Evolutionary conservation across 2,113 vertebrate genomes (phyloP).

Genomic region (Natator depressus): DNA sequence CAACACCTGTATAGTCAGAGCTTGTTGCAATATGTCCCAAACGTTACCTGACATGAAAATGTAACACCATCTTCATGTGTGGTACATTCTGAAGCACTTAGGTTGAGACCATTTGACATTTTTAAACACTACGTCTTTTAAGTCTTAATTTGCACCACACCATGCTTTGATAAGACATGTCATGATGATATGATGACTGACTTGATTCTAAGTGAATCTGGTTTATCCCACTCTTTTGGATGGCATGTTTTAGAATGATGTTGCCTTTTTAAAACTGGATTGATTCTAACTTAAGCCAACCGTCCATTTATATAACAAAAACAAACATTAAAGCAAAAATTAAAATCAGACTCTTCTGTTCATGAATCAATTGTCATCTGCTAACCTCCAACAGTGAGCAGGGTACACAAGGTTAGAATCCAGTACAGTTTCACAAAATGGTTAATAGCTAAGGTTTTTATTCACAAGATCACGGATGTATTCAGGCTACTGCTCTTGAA

Average conservation of each 20-base stretch:
- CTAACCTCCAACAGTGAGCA: background rate
- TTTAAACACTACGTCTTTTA: slow-evolving; percentile 65
- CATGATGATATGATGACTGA: slow-evolving; percentile 69
- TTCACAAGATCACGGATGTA: slow-evolving; percentile 23
- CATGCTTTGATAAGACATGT: slow-evolving; percentile 69
- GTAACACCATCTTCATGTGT: slow-evolving; percentile 34
- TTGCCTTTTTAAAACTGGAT: slow-evolving; percentile 64
- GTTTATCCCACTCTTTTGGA: slow-evolving; percentile 64
- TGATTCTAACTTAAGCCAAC: slow-evolving; percentile 64
- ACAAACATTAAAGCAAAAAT: background rate
- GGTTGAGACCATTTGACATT: slow-evolving; percentile 60
- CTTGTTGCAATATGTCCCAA: slow-evolving; percentile 51
- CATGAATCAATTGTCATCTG: background rate
- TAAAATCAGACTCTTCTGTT: background rate
- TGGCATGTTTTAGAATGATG: slow-evolving; percentile 66
- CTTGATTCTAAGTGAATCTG: slow-evolving; percentile 75
- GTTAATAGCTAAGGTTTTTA: slow-evolving; percentile 42
- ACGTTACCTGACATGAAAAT: slow-evolving; percentile 54
- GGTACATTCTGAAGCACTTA: slow-evolving; percentile 18
- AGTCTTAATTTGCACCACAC: slow-evolving; percentile 63
- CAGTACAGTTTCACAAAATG: slow-evolving; percentile 15
- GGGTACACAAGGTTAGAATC: background rate
- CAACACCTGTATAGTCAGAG: slow-evolving; percentile 18
- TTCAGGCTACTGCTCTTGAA: background rate
- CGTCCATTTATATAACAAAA: slow-evolving; percentile 19